Base-by-base conservation (phyloP, 2,888 invertebrate species). In the Rotaria socialis region DNA sequence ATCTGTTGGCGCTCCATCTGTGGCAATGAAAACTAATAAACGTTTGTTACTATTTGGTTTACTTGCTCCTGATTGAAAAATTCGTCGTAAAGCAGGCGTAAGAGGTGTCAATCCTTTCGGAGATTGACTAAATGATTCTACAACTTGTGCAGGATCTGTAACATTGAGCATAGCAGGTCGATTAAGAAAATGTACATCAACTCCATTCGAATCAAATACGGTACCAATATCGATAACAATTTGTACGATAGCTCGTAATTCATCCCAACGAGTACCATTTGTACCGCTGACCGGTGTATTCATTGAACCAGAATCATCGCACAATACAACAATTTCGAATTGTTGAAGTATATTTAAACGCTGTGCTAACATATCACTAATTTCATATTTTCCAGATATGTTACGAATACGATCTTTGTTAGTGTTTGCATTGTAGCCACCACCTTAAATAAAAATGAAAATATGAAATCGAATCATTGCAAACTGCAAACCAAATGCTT, bases 301-400 rank as follows among this genome's bases (percentile, higher is more conserved):
- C 86, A 86, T 86, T n/a, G 86, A 86, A 35, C 86, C 86, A 19
- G 86, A 86, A 52, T 86, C 86, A 52, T 86, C 86, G 74, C 84
- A 86, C 35, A 86, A 19, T 67, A 86, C 47, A 50, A 86, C 58
- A 10, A 85, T 86, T 52, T 86, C 84, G 47, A 58, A 86, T 35
- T 55, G 41, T 52, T 67, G 41, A 43, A 86, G 74, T n/a, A 84
- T 22, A 58, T 84, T 84, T 41, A 86, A 27, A 47, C 84, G 84
- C 22, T 41, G 55, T 8, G 60, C 19, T 35, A 84, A 86, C 41
- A n/a, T 58, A 19, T 43, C 60, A 24, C 60, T 84, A 8, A 86
- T 86, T 86, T 86, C 86, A 84, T 86, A 74, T 86, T 84, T 84
- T 19, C 14, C n/a, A 27, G 84, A n/a, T 41, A 86, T 84, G 24